phyloP scores from a whole-genome alignment of 2,888 invertebrate genomes.

The Zaprionus bogoriensis region DNA sequence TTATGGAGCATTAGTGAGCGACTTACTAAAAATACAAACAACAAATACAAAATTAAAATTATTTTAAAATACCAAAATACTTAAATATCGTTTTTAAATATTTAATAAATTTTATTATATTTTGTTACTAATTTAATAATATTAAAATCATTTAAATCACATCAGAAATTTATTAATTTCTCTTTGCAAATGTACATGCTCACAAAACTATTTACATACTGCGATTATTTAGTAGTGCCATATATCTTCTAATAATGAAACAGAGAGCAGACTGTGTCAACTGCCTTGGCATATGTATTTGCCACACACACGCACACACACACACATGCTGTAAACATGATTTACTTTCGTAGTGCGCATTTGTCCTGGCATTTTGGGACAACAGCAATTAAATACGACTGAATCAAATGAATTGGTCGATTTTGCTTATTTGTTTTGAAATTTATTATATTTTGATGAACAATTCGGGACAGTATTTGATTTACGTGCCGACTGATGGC shows the following conservation, averaged over 20 bases:
- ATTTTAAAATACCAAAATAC: too few relatives aligned
- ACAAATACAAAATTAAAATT: too few relatives aligned
- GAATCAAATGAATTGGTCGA: conserved; percentile 14
- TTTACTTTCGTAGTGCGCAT: conserved; percentile 30
- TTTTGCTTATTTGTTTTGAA: conserved; percentile 8
- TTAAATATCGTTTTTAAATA: neutral
- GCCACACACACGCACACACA: neutral
- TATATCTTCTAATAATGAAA: conserved; percentile 11
- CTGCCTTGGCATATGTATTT: conserved; percentile 16
- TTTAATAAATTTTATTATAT: neutral
- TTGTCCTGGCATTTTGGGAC: conserved; percentile 20
- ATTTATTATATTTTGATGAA: conserved; percentile 40
- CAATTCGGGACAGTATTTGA: conserved; percentile 24
- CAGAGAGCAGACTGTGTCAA: conserved; percentile 24
- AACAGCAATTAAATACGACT: conserved; percentile 19
- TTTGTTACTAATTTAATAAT: neutral
- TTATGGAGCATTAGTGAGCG: neutral
- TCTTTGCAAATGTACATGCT: neutral
- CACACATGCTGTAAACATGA: conserved; percentile 10
- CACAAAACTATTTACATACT: conserved; percentile 9
- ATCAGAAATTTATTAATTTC: neutral
- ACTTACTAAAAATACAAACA: neutral
- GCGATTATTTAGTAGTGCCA: too few relatives aligned
- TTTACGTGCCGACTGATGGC: conserved; percentile 8
- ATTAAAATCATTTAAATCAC: neutral